Conservation (phyloP, 2,797 vertebrate genomes). For the Cirrhinus mrigala region DNA sequence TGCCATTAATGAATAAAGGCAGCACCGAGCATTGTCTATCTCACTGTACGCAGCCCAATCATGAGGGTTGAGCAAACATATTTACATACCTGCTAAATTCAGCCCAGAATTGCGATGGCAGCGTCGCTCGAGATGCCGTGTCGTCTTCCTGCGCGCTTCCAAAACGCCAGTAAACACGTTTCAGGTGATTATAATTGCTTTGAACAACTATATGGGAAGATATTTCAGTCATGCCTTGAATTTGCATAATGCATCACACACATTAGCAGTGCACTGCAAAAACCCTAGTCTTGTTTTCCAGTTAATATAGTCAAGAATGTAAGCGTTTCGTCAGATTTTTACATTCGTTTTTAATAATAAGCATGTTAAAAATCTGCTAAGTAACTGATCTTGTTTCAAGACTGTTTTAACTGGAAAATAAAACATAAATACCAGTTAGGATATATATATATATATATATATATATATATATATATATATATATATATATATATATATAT, state of each 20-base stretch:
- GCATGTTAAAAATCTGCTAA: background rate
- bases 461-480: too few relatives aligned
- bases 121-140: background rate
- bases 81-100: conserved; percentile 41
- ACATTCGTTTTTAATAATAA: background rate
- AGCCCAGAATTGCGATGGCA: background rate
- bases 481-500: too few relatives aligned
- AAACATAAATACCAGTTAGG: too few relatives aligned
- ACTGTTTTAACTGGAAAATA: background rate
- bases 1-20: conserved; percentile 63
- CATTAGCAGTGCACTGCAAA: background rate
- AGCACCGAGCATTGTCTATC: conserved; percentile 57
- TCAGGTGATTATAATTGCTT: conserved; percentile 8
- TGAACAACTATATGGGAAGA: conserved; percentile 3
- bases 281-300: background rate
- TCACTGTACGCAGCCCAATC: conserved; percentile 37
- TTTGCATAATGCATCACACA: background rate
- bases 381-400: background rate
- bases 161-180: background rate
- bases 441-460: too few relatives aligned
- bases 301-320: background rate
- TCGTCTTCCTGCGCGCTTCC: background rate
- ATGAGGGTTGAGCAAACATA: conserved; percentile 42
- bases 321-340: background rate
- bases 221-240: background rate